Percentiles rank a stretch among this genome's conserved stretches.
Evolutionary conservation across 2,113 vertebrate species (phyloP).

Genomic region (Macrotis lagotis): DNA sequence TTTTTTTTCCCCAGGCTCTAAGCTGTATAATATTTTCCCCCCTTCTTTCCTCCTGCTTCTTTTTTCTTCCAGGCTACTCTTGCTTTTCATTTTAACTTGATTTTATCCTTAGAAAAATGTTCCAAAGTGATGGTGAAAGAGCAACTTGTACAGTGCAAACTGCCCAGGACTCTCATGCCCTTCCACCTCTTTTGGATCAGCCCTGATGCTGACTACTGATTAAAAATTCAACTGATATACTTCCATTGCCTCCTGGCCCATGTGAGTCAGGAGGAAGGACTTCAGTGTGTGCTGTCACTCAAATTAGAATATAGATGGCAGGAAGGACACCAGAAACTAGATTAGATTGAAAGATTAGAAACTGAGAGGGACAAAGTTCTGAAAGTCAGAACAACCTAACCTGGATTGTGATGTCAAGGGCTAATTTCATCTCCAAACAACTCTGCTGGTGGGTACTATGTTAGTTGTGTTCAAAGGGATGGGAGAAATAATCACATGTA

Average conservation of each 20-base stretch:
- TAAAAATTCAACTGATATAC: not conserved
- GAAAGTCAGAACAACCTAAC: constrained; percentile 25
- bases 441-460: not conserved
- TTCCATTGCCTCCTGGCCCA: not conserved
- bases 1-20: not conserved
- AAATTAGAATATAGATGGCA: constrained; percentile 71
- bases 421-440: constrained; percentile 27
- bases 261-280: not conserved
- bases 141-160: not conserved
- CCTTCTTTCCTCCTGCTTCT: not conserved
- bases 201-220: not conserved
- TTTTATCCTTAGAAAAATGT: constrained; percentile 25
- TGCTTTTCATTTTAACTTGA: constrained; percentile 22
- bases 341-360: constrained; percentile 39
- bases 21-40: not conserved
- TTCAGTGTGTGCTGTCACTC: constrained; percentile 19
- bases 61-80: not conserved
- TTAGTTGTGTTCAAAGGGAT: not conserved
- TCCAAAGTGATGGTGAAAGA: not conserved
- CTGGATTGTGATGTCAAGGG: not conserved
- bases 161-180: not conserved
- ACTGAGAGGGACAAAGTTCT: not conserved
- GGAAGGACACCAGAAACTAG: constrained; percentile 65
- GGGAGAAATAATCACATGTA: not conserved
- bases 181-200: accelerated